phyloP scores from a whole-genome alignment of 2,888 invertebrate genomes.

The Drosophila picticornis region DNA sequence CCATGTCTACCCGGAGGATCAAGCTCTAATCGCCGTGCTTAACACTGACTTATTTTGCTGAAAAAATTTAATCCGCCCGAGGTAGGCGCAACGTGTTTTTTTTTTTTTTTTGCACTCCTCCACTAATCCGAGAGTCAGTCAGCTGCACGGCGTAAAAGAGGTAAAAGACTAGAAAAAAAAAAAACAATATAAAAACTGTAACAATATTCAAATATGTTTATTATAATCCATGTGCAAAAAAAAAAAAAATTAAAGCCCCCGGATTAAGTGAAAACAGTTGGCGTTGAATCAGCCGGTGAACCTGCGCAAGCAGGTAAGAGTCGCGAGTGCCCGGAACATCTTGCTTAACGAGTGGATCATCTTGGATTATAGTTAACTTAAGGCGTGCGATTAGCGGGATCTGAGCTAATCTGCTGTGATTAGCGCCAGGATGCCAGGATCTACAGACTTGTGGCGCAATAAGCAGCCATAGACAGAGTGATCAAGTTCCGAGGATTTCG shows the following conservation, averaged over 20 bases:
- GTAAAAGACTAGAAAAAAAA: constrained; percentile 50
- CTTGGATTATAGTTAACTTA: constrained; percentile 77
- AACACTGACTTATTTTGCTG: constrained; percentile 67
- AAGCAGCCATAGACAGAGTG: constrained; percentile 37
- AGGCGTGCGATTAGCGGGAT: constrained; percentile 59
- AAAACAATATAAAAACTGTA: constrained; percentile 46
- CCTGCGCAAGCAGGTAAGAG: constrained; percentile 22
- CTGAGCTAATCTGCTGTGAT: constrained; percentile 34
- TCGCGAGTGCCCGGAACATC: constrained; percentile 50
- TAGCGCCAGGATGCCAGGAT: constrained; percentile 69
- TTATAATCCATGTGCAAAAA: constrained; percentile 32
- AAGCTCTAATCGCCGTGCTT: constrained; percentile 76
- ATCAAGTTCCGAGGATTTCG: constrained; percentile 59
- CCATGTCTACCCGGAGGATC: constrained; percentile 67
- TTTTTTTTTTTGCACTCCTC: constrained; percentile 17
- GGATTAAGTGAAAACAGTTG: constrained; percentile 71
- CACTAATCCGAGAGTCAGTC: constrained; percentile 61
- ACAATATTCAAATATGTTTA: constrained; percentile 55
- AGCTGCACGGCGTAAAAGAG: constrained; percentile 69
- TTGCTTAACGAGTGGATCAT: constrained; percentile 62
- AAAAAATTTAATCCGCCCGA: constrained; percentile 75
- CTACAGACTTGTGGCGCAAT: constrained; percentile 64
- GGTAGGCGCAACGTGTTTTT: constrained; percentile 56
- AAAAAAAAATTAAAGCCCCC: constrained; percentile 68
- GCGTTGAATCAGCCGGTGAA: constrained; percentile 5